Conservation (phyloP, 1,140 invertebrate genomes). For the Drosophila ogumai region DNA sequence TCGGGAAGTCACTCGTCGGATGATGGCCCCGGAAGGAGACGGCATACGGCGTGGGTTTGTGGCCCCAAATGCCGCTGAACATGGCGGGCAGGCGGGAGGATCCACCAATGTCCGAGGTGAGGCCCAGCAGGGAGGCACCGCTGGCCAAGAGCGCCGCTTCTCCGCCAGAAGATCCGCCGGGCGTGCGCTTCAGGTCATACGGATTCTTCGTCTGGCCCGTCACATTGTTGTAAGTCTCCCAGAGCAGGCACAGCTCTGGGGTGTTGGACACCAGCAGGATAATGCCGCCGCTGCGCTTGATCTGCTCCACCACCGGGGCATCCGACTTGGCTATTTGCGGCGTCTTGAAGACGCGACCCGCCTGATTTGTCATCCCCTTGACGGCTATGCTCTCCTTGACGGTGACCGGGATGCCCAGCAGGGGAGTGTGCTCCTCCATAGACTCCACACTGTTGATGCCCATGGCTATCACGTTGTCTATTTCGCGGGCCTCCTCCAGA, state of each 20-base stretch:
- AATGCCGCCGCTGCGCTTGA: constrained; percentile 93
- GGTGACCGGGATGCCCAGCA: constrained; percentile 89
- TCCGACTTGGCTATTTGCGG: constrained; percentile 88
- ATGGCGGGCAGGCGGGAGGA: constrained; percentile 93
- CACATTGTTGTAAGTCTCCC: constrained; percentile 95
- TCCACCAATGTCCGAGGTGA: constrained; percentile 94
- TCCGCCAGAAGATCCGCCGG: constrained; percentile 92
- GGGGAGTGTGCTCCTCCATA: constrained; percentile 86
- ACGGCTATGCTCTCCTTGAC: constrained; percentile 89
- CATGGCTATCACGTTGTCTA: constrained; percentile 85
- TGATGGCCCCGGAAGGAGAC: constrained; percentile 87
- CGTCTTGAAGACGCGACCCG: constrained; percentile 85
- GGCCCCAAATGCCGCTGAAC: constrained; percentile 94
- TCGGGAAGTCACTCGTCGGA: constrained; percentile 86
- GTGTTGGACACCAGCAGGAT: constrained; percentile 94
- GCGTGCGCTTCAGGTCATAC: constrained; percentile 91
- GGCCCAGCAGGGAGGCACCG: constrained; percentile 91
- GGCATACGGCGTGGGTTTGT: constrained; percentile 90
- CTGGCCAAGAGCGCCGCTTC: constrained; percentile 89
- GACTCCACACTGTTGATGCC: constrained; percentile 84
- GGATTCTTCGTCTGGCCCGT: constrained; percentile 95
- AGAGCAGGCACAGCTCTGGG: constrained; percentile 95
- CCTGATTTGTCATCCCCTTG: constrained; percentile 87
- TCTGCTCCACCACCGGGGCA: constrained; percentile 89
- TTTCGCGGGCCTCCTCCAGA: constrained; percentile 86